These are phyloP conservation scores for Actinia tenebrosa DNA, from an alignment of 64 coral and sea anemone genomes.

Conservation along the genomic window DNA sequence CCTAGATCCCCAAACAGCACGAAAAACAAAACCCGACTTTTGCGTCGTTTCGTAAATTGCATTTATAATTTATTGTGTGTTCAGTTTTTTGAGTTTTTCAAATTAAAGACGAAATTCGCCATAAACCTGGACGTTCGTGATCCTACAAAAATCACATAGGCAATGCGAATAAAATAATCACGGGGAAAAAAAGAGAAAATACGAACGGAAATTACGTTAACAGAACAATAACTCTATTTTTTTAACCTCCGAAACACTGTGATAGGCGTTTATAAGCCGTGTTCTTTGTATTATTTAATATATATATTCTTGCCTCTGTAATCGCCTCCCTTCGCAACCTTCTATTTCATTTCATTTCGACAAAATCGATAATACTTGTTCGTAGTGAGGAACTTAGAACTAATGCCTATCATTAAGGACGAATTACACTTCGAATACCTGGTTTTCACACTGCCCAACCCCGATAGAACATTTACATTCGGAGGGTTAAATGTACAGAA, in stretches of 20 bases:
- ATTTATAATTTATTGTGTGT: conserved; percentile 34
- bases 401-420: not conserved
- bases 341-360: not conserved
- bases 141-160: not conserved
- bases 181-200: not conserved
- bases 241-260: not conserved
- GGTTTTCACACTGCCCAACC: conserved; percentile 11
- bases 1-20: not conserved
- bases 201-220: conserved; percentile 12
- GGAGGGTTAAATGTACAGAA: not conserved
- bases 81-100: conserved; percentile 12
- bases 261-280: not conserved
- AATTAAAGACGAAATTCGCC: not conserved
- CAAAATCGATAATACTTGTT: not conserved
- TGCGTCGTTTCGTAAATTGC: not conserved
- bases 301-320: not conserved
- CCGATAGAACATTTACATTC: not conserved
- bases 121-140: not conserved
- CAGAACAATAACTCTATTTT: conserved; percentile 12
- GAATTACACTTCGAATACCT: not conserved
- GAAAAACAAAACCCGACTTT: not conserved
- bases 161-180: not conserved
- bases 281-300: not conserved
- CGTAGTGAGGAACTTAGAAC: not conserved
- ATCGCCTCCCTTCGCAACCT: not conserved